A percentile compares a stretch with the other conserved stretches of the same genome.
Conservation (phyloP, 2,888 invertebrate genomes). For the Tryphoninae sp. region DNA sequence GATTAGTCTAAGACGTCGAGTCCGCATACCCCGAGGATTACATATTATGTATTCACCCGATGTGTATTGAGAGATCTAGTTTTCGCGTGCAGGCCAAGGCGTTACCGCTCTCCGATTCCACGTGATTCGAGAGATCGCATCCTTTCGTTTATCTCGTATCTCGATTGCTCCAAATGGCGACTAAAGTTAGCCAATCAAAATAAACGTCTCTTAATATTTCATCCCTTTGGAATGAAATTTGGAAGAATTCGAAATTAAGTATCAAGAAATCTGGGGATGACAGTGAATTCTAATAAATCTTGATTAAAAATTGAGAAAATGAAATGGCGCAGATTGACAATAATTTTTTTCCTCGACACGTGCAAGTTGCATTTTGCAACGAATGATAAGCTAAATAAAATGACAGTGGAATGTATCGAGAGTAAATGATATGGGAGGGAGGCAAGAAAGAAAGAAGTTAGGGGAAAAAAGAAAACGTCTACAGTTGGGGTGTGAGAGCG, state of each 20-base stretch:
- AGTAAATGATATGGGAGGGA: constrained; percentile 28
- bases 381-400: constrained; percentile 18
- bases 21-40: constrained; percentile 80
- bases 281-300: too few species aligned
- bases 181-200: background rate
- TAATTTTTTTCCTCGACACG: too few species aligned
- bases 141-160: constrained; percentile 14
- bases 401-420: constrained; percentile 7
- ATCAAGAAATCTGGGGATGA: too few species aligned
- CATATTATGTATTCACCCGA: constrained; percentile 81
- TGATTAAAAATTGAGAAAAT: too few species aligned
- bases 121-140: constrained; percentile 38
- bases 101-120: constrained; percentile 32
- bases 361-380: background rate
- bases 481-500: background rate
- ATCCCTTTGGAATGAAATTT: too few species aligned
- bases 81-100: constrained; percentile 66
- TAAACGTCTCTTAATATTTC: too few species aligned
- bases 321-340: too few species aligned
- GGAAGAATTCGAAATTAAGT: too few species aligned
- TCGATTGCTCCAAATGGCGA: background rate
- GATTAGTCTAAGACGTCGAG: constrained; percentile 80
- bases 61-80: constrained; percentile 76
- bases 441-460: constrained; percentile 14
- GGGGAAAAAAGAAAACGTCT: constrained; percentile 23